These are phyloP conservation scores for Helicoverpa armigera DNA, from an alignment of 1,140 invertebrate genomes.

Conservation along the genomic window DNA sequence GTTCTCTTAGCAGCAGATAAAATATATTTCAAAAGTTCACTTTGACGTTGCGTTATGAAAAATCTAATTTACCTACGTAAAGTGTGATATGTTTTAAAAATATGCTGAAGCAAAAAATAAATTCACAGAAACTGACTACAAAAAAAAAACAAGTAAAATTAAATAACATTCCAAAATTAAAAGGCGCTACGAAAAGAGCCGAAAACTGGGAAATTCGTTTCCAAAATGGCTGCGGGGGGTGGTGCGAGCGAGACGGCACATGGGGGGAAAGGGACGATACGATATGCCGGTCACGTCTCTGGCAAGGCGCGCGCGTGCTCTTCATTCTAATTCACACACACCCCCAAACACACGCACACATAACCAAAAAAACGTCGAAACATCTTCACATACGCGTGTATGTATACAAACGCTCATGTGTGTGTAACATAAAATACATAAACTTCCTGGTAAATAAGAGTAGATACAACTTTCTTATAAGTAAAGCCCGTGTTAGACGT, in stretches of 20 bases:
- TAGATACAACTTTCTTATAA: conserved; percentile 82
- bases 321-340: conserved; percentile 84
- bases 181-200: conserved; percentile 80
- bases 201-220: conserved; percentile 83
- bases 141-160: conserved; percentile 68
- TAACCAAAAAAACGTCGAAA: conserved; percentile 68
- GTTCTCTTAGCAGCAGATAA: not conserved
- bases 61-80: conserved; percentile 21
- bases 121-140: conserved; percentile 56
- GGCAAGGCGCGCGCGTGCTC: conserved; percentile 83
- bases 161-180: conserved; percentile 80
- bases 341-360: conserved; percentile 66
- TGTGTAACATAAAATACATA: conserved; percentile 79
- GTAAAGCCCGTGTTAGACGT: conserved; percentile 67
- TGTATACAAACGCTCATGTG: conserved; percentile 55
- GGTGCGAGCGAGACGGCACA: conserved; percentile 78
- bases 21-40: not conserved
- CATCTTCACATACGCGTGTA: conserved; percentile 70
- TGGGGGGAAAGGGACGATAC: conserved; percentile 81
- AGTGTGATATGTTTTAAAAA: conserved; percentile 21
- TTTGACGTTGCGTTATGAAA: not conserved
- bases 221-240: conserved; percentile 84
- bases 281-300: conserved; percentile 84
- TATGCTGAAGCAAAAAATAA: conserved; percentile 41
- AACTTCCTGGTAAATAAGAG: conserved; percentile 85